Evolutionary conservation across 2,797 vertebrate genomes (phyloP).

Genomic region (Denticeps clupeoides): DNA sequence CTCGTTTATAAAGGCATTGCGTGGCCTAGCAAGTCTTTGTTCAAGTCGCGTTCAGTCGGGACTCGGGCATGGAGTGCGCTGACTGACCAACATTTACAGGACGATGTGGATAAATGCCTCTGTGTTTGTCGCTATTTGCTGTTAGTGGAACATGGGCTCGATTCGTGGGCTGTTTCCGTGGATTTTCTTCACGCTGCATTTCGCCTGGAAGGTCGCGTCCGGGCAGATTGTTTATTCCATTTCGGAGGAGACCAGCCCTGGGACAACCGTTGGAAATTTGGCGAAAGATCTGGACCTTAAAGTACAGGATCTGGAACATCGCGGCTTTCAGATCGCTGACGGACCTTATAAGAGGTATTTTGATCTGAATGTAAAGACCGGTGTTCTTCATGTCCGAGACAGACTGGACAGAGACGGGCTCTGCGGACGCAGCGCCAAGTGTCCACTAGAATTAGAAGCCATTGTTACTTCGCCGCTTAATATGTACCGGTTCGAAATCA

Average conservation of each 20-base stretch:
- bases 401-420: conserved; percentile 35
- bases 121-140: too few relatives aligned
- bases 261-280: conserved; percentile 55
- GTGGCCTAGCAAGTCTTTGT: conserved; percentile 20
- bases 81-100: too few relatives aligned
- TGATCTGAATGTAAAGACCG: conserved; percentile 30
- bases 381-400: conserved; percentile 29
- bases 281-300: conserved; percentile 57
- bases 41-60: conserved; percentile 17
- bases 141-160: too few relatives aligned
- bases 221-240: conserved; percentile 56
- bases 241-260: conserved; percentile 54
- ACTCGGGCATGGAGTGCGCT: background rate
- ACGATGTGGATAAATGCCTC: too few relatives aligned
- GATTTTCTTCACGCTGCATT: conserved; percentile 1
- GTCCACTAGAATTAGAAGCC: conserved; percentile 31
- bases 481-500: conserved; percentile 26
- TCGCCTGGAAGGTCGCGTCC: conserved; percentile 29
- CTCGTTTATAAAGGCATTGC: conserved; percentile 7
- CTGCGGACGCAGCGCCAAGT: conserved; percentile 22
- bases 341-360: conserved; percentile 35
- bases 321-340: conserved; percentile 47
- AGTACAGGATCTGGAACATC: conserved; percentile 41
- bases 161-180: too few relatives aligned
- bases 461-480: conserved; percentile 21